Evolutionary conservation across 2,113 vertebrate genomes (phyloP).

Genomic region (Carettochelys insculpta): DNA sequence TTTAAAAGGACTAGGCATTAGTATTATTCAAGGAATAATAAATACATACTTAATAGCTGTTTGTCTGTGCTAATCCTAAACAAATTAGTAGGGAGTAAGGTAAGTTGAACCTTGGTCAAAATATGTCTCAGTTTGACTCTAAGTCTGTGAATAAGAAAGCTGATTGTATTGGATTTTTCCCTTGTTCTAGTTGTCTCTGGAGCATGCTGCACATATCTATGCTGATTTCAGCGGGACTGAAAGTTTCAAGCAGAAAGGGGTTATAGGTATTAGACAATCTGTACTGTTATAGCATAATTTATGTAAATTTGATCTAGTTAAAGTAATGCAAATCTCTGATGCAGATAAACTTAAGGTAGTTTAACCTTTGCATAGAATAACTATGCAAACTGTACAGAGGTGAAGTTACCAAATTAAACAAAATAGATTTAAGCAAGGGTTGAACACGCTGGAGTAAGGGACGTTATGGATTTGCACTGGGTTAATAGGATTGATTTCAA

Average conservation of each 20-base stretch:
- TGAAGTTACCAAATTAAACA: not conserved
- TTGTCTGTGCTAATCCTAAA: not conserved
- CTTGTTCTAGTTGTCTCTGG: no score
- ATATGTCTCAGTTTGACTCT: fast-evolving
- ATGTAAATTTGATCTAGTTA: not conserved
- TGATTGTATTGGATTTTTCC: not conserved
- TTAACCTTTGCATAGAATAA: not conserved
- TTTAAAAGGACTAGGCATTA: not conserved
- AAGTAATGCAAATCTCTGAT: not conserved
- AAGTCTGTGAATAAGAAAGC: not conserved
- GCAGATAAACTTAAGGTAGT: not conserved
- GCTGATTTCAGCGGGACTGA: no score
- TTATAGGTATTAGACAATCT: no score
- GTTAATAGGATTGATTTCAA: not conserved
- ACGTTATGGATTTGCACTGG: not conserved
- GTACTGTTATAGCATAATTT: not conserved
- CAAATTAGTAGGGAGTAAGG: not conserved
- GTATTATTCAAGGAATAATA: not conserved
- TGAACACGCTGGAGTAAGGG: not conserved
- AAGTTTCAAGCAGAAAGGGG: no score
- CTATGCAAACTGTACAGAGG: not conserved
- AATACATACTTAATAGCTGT: not conserved
- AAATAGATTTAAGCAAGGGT: not conserved
- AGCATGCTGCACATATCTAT: no score
- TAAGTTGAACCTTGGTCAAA: not conserved